A percentile compares a stretch with the other conserved stretches of the same genome.
Conservation (phyloP, 2,797 vertebrate genomes). For the Anguilla obscura region DNA sequence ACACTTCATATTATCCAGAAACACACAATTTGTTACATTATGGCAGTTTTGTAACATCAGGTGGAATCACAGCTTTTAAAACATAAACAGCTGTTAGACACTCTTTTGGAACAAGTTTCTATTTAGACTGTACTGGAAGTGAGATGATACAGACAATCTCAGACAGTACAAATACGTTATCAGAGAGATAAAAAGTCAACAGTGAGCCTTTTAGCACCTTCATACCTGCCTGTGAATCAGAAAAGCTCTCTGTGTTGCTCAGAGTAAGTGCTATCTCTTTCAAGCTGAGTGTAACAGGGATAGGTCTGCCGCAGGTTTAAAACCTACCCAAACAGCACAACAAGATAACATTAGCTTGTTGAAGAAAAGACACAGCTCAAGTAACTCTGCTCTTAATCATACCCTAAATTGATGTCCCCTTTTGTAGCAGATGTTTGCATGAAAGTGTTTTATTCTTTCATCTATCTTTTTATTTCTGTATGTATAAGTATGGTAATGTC, state of each 20-base stretch:
- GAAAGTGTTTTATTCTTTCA: background rate
- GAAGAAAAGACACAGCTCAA: background rate
- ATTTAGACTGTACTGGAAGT: constrained; percentile 65
- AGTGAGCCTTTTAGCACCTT: constrained; percentile 89
- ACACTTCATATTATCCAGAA: constrained; percentile 72
- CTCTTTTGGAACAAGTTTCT: constrained; percentile 88
- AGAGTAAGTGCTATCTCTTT: constrained; percentile 60
- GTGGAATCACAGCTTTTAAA: constrained; percentile 86
- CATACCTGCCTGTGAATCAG: constrained; percentile 68
- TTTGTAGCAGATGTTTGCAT: no score
- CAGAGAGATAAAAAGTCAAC: constrained; percentile 87
- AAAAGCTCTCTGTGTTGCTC: constrained; percentile 72
- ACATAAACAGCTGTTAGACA: constrained; percentile 85
- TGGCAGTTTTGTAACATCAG: constrained; percentile 84
- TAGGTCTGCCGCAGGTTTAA: background rate
- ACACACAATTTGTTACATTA: constrained; percentile 70
- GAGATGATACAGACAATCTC: background rate
- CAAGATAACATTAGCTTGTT: background rate
- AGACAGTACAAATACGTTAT: constrained; percentile 80
- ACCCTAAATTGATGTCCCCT: no score
- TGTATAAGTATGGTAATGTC: background rate
- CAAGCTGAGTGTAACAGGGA: background rate
- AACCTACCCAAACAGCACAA: constrained; percentile 38
- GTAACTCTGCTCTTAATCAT: background rate
- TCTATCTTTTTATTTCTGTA: background rate